Base-by-base conservation (phyloP, 2,888 invertebrate genomes). In the Desoria tigrina region DNA sequence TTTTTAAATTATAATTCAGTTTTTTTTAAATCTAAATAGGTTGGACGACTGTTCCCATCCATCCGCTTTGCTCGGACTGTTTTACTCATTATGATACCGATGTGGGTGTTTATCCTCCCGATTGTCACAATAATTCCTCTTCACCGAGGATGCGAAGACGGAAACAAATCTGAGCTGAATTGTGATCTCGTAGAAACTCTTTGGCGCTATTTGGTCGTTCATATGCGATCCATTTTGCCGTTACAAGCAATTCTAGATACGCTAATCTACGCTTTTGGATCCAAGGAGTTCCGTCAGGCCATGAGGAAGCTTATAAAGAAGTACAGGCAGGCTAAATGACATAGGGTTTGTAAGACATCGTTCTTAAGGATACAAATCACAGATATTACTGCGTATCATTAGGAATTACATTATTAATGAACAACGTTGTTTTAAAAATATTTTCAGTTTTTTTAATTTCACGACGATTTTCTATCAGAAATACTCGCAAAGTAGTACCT, bases 61-160 rank as follows among this genome's bases (percentile, higher is more conserved):
- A 75, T 76, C 37, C 64, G 76, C 7, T 76, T 76, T 65, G 76
- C 76, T 1, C 59, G 75, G 18, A 76, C 76, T 7, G 75, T 77
- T 23, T 69, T 77, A 18, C 69, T 77, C 18, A 77, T 77, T 28
- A 75, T 77, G 75, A 76, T 75, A 37, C 75, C 75, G 51, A 76
- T 75, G 74, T 76, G 76, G 76, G 66, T 75, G 11, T 77, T 77
- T 58, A 74, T 77, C 42, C 66, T 77, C 9, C 76, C 76, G 3
- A 75, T 77, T 45, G 69, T 77, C 49, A 76, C 73, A 9, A 77
- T 77, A 64, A 75, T 77, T 66, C 76, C 76, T 49, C 65, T 77
- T 14, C 73, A 75, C 50, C 61, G 74, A 9, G 71, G 71, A 2
- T 77, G 76, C 54, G 67, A 66, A 28, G 74, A 70, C 28, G 72